Conservation (phyloP, 1,140 invertebrate species). For the Drosophila virilis region DNA sequence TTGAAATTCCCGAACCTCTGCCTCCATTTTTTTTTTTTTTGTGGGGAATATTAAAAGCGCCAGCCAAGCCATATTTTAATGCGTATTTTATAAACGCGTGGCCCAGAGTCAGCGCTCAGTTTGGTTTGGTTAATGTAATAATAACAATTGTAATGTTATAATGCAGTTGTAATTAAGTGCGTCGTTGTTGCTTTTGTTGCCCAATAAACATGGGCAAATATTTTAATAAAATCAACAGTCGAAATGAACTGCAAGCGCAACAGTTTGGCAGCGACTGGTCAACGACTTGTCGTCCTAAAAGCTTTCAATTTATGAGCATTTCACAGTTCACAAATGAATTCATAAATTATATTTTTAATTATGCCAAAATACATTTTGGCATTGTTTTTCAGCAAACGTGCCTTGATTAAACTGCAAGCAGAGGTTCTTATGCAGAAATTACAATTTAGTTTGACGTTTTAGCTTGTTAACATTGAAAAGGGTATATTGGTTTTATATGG, state of each 20-base stretch:
- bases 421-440: neutral
- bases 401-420: neutral
- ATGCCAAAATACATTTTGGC: slow-evolving; percentile 17
- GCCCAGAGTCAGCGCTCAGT: neutral
- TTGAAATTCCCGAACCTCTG: slow-evolving; percentile 10
- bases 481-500: too few relatives aligned
- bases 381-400: neutral
- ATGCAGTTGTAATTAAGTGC: slow-evolving; percentile 56
- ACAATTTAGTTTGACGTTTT: too few relatives aligned
- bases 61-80: slow-evolving; percentile 41
- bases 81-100: slow-evolving; percentile 45
- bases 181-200: slow-evolving; percentile 8
- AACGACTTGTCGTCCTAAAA: slow-evolving; percentile 18
- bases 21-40: neutral
- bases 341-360: slow-evolving; percentile 21
- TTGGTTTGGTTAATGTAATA: slow-evolving; percentile 50
- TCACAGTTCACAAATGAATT: slow-evolving; percentile 6
- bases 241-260: slow-evolving; percentile 25
- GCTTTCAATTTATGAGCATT: slow-evolving; percentile 10
- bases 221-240: slow-evolving; percentile 42
- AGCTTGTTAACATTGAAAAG: too few relatives aligned
- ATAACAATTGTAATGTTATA: slow-evolving; percentile 46
- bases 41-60: slow-evolving; percentile 28
- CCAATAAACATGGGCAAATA: slow-evolving; percentile 31
- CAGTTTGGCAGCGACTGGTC: slow-evolving; percentile 7